Conservation (phyloP, 2,113 vertebrate genomes). For the Ailuropoda melanoleuca region DNA sequence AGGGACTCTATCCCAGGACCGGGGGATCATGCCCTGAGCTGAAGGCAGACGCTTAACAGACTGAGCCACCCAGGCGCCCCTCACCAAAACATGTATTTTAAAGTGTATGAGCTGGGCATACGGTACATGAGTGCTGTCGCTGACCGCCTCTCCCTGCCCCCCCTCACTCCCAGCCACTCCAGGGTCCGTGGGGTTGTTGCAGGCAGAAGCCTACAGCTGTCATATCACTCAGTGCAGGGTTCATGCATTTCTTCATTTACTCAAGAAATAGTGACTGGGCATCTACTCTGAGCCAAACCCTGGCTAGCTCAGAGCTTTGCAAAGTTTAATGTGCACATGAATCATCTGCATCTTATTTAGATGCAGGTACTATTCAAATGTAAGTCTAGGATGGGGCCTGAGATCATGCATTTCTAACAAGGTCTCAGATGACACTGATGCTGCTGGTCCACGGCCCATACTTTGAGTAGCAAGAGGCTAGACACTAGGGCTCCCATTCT, state of each 20-base stretch:
- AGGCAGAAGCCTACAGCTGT: neutral
- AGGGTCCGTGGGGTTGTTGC: neutral
- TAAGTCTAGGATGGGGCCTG: neutral
- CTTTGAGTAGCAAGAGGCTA: neutral
- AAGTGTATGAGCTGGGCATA: accelerated
- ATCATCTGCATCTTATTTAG: neutral
- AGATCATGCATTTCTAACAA: neutral
- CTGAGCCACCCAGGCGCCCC: neutral
- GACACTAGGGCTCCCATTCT: neutral
- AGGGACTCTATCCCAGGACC: neutral
- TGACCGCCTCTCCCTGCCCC: too few relatives aligned
- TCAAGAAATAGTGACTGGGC: neutral
- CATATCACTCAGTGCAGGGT: neutral
- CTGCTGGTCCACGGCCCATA: neutral
- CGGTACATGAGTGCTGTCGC: accelerated
- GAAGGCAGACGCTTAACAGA: neutral
- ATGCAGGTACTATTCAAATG: neutral
- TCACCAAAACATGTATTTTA: neutral
- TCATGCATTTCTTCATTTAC: neutral
- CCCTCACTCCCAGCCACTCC: too few relatives aligned
- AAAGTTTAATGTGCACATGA: neutral
- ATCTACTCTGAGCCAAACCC: neutral
- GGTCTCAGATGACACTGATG: neutral
- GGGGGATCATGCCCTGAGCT: neutral
- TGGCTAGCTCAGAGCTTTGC: neutral